A percentile compares a stretch with the other conserved stretches of the same genome.
phyloP scores from a whole-genome alignment of 2,113 vertebrate genomes.

The Clupea harengus region DNA sequence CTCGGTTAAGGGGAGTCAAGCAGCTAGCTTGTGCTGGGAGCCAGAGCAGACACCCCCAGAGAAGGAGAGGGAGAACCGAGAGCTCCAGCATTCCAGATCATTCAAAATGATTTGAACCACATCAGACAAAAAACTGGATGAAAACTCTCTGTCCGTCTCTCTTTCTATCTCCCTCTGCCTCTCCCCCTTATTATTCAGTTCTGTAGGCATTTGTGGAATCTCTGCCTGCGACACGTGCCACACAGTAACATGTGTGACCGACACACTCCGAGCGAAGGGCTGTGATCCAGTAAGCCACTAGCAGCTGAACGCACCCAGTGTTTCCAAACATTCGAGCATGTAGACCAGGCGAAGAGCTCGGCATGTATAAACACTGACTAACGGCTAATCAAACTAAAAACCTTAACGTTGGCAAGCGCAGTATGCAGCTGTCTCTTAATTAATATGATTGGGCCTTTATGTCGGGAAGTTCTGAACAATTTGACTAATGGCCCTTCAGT shows the following conservation, averaged over 20 bases:
- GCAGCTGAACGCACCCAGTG: background rate
- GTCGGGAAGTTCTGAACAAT: background rate
- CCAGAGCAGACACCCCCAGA: background rate
- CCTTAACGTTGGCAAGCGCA: background rate
- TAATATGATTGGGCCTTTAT: background rate
- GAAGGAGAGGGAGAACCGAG: background rate
- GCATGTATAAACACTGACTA: background rate
- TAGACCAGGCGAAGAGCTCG: background rate
- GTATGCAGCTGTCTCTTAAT: background rate
- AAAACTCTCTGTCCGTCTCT: slow-evolving; percentile 44
- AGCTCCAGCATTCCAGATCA: slow-evolving; percentile 45
- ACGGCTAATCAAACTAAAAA: background rate
- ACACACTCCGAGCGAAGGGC: slow-evolving; percentile 34
- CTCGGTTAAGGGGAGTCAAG: background rate
- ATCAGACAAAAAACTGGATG: slow-evolving; percentile 41
- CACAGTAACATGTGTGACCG: slow-evolving; percentile 17
- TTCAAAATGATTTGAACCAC: slow-evolving; percentile 51
- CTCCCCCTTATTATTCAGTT: slow-evolving; percentile 27
- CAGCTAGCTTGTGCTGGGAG: background rate
- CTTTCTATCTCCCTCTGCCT: slow-evolving; percentile 4
- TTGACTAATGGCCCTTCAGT: background rate
- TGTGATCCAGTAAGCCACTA: slow-evolving; percentile 29
- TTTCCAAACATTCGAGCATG: background rate
- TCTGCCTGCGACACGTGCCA: background rate
- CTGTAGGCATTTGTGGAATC: background rate